These are phyloP conservation scores for Hoplostethus mediterraneus DNA, from an alignment of 2,797 vertebrate genomes.

Conservation along the genomic window DNA sequence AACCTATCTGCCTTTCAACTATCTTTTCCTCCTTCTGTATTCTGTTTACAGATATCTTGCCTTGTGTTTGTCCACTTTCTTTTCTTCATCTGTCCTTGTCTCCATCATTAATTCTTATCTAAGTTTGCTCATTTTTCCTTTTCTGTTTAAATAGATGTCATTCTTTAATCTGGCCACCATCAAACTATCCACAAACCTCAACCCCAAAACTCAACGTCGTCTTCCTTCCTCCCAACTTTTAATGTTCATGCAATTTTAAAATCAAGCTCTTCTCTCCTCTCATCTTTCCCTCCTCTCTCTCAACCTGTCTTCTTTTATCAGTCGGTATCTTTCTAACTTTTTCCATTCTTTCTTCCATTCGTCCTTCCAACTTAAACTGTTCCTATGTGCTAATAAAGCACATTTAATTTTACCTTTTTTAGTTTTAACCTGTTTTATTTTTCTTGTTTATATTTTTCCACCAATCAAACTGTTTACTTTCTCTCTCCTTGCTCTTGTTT, in stretches of 20 bases:
- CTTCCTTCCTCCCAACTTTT: neutral
- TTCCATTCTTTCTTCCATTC: neutral
- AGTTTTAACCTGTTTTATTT: no score
- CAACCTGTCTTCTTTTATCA: conserved; percentile 12
- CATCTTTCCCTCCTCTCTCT: conserved; percentile 1
- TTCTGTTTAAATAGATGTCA: conserved; percentile 34
- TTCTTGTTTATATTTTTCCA: no score
- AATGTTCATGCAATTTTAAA: conserved; percentile 1
- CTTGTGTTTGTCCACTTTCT: conserved; percentile 29
- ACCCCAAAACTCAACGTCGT: conserved; percentile 23
- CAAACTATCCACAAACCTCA: conserved; percentile 13
- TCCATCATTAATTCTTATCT: conserved; percentile 47
- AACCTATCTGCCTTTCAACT: neutral
- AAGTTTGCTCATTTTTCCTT: conserved; percentile 38
- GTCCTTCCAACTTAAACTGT: no score
- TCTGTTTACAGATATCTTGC: conserved; percentile 6
- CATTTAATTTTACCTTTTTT: no score
- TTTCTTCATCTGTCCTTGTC: conserved; percentile 48
- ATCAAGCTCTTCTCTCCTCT: neutral
- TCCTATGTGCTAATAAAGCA: no score
- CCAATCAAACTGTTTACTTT: no score
- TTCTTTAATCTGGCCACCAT: conserved; percentile 34
- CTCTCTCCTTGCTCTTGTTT: no score
- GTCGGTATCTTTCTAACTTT: neutral
- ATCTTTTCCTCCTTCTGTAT: conserved; percentile 4